Percentiles rank a stretch among this genome's conserved stretches.
These are phyloP conservation scores for Pantelozetes paolii DNA, from an alignment of 2,888 invertebrate genomes.

Conservation along the genomic window DNA sequence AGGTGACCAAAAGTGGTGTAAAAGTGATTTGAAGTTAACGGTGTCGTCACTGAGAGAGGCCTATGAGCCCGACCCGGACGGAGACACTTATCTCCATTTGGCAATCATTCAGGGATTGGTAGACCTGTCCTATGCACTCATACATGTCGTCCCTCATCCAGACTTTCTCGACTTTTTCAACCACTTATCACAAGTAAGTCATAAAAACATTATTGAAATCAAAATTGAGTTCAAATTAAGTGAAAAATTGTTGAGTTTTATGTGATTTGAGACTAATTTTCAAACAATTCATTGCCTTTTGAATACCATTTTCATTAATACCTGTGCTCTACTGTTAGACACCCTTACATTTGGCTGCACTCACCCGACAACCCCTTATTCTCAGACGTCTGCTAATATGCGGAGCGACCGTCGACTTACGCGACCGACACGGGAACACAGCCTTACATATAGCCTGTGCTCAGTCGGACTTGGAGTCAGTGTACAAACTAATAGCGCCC, in stretches of 20 bases:
- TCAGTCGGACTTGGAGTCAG: conserved; percentile 65
- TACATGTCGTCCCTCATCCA: conserved; percentile 71
- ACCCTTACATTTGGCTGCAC: conserved; percentile 78
- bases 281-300: too few species aligned
- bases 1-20: not conserved
- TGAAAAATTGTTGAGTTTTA: too few species aligned
- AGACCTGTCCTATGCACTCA: conserved; percentile 68
- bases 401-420: conserved; percentile 63
- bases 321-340: conserved; percentile 55
- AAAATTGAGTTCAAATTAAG: too few species aligned
- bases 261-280: too few species aligned
- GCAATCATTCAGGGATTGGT: conserved; percentile 72
- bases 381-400: conserved; percentile 72
- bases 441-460: conserved; percentile 77
- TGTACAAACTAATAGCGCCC: conserved; percentile 65
- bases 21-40: not conserved
- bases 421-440: conserved; percentile 76
- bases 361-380: conserved; percentile 69
- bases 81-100: conserved; percentile 72
- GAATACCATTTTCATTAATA: conserved; percentile 30
- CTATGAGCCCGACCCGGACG: conserved; percentile 1
- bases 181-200: conserved; percentile 63
- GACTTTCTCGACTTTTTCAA: conserved; percentile 73
- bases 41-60: conserved; percentile 14
- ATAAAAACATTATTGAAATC: not conserved